Evolutionary conservation across 2,888 invertebrate species (phyloP).

Genomic region (Catocala fraxini): DNA sequence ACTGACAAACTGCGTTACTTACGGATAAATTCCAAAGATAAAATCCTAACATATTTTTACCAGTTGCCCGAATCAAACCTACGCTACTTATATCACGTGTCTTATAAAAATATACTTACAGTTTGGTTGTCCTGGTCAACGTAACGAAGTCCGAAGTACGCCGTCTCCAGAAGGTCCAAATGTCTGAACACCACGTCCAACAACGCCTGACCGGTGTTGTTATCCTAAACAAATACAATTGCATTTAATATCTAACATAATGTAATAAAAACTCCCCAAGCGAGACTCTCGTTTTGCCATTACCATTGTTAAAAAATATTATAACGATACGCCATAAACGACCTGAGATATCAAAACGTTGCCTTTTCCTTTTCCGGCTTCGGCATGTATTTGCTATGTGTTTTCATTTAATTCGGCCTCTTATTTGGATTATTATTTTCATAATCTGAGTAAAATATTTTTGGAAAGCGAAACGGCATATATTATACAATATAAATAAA

Average conservation of each 20-base stretch:
- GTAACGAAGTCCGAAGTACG: constrained; percentile 98
- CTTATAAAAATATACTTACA: constrained; percentile 86
- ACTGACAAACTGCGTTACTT: no score
- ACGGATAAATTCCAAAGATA: no score
- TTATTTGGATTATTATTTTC: constrained; percentile 10
- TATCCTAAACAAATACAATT: constrained; percentile 89
- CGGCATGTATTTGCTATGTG: constrained; percentile 13
- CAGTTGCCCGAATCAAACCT: no score
- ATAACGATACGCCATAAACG: constrained; percentile 21
- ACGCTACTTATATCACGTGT: no score
- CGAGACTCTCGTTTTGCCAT: constrained; percentile 11
- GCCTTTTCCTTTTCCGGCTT: constrained; percentile 17
- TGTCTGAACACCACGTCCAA: constrained; percentile 97
- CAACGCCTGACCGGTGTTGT: constrained; percentile 95
- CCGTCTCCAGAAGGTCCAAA: constrained; percentile 97
- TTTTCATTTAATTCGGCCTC: constrained; percentile 12
- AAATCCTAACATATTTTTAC: no score
- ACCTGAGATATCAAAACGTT: constrained; percentile 19
- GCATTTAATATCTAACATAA: constrained; percentile 20
- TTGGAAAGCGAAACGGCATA: neutral
- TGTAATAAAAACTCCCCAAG: constrained; percentile 12
- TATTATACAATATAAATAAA: no score
- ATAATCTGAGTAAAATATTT: neutral
- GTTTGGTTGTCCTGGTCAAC: constrained; percentile 97
- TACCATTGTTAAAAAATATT: constrained; percentile 23